Percentiles rank a stretch among this genome's conserved stretches.
phyloP scores from a whole-genome alignment of 2,113 vertebrate genomes.

The Melozone crissalis region DNA sequence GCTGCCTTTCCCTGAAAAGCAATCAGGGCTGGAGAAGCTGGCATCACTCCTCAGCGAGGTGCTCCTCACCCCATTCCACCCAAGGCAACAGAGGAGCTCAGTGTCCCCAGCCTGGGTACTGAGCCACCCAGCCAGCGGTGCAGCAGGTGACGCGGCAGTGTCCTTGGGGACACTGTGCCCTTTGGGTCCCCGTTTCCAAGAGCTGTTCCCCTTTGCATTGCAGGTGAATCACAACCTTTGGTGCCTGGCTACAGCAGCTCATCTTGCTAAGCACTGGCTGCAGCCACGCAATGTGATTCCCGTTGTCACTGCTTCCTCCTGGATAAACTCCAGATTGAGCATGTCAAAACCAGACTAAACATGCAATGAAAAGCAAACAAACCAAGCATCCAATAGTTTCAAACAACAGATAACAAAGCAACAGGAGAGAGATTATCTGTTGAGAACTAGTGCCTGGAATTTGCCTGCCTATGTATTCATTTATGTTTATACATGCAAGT shows the following conservation, averaged over 20 bases:
- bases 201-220: not conserved
- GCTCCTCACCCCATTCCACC: not conserved
- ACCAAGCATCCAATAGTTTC: not conserved
- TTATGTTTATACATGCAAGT: not conserved
- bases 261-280: not conserved
- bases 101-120: not conserved
- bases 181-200: not conserved
- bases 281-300: not conserved
- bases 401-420: not conserved
- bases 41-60: not conserved
- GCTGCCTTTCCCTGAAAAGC: not conserved
- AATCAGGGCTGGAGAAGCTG: not conserved
- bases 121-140: not conserved
- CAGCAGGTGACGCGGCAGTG: not conserved
- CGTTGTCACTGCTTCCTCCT: not conserved
- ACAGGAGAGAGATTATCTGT: not conserved
- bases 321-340: not conserved
- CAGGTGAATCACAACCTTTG: not conserved
- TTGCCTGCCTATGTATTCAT: not conserved
- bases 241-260: not conserved
- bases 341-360: not conserved
- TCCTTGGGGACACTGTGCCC: not conserved
- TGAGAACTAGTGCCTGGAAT: not conserved
- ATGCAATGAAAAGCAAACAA: slow-evolving; percentile 7
- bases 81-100: not conserved